phyloP scores from a whole-genome alignment of 2,888 invertebrate species.

The Acleris cristana region DNA sequence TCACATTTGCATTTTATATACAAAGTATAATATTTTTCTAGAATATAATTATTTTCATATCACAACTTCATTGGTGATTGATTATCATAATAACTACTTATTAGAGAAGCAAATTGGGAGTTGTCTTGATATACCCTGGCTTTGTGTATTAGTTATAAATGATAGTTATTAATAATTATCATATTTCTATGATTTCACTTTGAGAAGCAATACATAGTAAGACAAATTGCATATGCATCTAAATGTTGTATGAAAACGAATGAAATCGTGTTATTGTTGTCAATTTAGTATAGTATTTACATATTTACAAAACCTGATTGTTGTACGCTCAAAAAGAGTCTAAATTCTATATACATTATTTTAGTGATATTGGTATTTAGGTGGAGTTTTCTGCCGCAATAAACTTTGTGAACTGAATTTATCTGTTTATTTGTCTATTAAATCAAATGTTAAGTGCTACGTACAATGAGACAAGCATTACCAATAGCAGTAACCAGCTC shows the following conservation, averaged over 20 bases:
- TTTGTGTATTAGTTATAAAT: neutral
- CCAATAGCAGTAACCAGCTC: too few relatives aligned
- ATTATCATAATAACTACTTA: neutral
- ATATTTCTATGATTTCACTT: too few relatives aligned
- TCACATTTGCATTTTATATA: neutral
- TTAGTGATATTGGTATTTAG: constrained; percentile 48
- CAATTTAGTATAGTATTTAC: constrained; percentile 44
- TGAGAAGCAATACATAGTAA: too few relatives aligned
- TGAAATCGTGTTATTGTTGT: constrained; percentile 44
- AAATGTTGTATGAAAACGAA: constrained; percentile 17
- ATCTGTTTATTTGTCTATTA: constrained; percentile 19
- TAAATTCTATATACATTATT: constrained; percentile 44
- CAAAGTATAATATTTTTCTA: constrained; percentile 8
- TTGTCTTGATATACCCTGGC: neutral
- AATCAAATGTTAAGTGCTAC: neutral
- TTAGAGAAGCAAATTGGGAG: neutral
- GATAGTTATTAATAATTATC: too few relatives aligned
- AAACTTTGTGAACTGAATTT: constrained; percentile 45
- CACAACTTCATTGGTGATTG: neutral
- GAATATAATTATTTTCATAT: neutral
- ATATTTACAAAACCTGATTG: constrained; percentile 44
- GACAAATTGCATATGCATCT: neutral
- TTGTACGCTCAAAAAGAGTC: constrained; percentile 47
- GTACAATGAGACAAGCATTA: too few relatives aligned
- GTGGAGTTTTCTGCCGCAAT: constrained; percentile 53